phyloP scores from a whole-genome alignment of 2,797 vertebrate species.

The Microctenopoma stevenorrisi region DNA sequence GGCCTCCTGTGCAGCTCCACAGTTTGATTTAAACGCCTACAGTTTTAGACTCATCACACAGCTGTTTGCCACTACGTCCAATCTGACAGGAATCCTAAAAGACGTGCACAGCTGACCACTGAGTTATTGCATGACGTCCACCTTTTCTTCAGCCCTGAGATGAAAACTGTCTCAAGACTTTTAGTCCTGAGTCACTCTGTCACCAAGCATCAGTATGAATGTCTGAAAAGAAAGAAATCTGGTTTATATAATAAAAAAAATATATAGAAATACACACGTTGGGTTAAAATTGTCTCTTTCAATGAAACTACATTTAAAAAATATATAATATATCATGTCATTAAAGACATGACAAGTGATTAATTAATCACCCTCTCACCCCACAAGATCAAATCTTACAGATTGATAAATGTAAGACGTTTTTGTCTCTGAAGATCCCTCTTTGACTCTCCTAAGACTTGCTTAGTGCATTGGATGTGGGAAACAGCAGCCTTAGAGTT shows the following conservation, averaged over 20 bases:
- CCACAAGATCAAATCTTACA: background rate
- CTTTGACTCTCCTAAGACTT: background rate
- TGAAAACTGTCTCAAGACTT: too few species aligned
- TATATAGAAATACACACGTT: background rate
- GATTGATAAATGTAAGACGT: conserved; percentile 5
- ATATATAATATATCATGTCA: too few species aligned
- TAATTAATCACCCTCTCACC: background rate
- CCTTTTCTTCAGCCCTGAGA: background rate
- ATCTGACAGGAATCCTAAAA: background rate
- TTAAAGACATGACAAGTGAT: too few species aligned
- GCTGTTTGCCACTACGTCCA: background rate
- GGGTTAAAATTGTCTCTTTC: too few species aligned
- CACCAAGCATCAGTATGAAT: background rate
- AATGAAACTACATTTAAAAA: too few species aligned
- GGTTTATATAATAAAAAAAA: background rate
- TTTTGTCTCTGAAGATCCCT: too few species aligned
- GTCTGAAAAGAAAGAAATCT: background rate
- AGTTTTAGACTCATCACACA: background rate
- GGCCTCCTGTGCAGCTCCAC: background rate
- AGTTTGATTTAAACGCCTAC: background rate
- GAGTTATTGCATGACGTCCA: background rate
- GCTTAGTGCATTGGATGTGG: background rate
- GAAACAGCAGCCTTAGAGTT: background rate
- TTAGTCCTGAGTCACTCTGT: background rate
- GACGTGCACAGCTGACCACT: background rate